Percentiles rank a stretch among this genome's conserved stretches.
These are phyloP conservation scores for Murina feae DNA, from an alignment of 2,113 vertebrate genomes.

Conservation along the genomic window DNA sequence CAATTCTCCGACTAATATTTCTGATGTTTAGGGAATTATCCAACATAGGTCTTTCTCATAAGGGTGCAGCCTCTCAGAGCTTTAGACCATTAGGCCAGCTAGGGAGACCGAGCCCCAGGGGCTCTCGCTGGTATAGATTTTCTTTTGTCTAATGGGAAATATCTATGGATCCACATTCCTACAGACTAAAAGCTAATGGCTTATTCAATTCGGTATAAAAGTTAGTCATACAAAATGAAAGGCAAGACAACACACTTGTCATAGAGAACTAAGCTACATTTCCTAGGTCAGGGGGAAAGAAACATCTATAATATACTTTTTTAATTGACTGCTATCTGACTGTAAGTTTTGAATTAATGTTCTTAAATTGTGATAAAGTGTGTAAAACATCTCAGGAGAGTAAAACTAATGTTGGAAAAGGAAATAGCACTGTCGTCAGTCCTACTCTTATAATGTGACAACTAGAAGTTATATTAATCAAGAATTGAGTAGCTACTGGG, in stretches of 20 bases:
- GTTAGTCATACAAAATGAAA: constrained; percentile 58
- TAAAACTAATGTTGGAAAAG: constrained; percentile 39
- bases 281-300: not conserved
- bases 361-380: not conserved
- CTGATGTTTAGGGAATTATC: not conserved
- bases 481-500: not conserved
- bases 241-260: constrained; percentile 20
- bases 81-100: constrained; percentile 48
- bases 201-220: constrained; percentile 67
- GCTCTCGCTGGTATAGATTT: constrained; percentile 56
- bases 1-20: constrained; percentile 17
- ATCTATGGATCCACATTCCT: constrained; percentile 67
- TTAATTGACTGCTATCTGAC: not conserved
- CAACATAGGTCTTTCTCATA: not conserved
- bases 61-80: not conserved
- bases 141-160: constrained; percentile 65
- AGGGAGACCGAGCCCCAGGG: constrained; percentile 34
- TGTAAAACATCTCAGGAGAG: not conserved
- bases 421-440: not conserved
- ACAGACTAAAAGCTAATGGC: constrained; percentile 74
- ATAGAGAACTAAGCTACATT: constrained; percentile 23
- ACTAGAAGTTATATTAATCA: not conserved
- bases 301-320: not conserved
- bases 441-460: not conserved
- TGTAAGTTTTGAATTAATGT: constrained; percentile 13